phyloP scores from a whole-genome alignment of 37 sponge, comb jelly and placozoan genomes.

The Diacarnus erythraeanus region DNA sequence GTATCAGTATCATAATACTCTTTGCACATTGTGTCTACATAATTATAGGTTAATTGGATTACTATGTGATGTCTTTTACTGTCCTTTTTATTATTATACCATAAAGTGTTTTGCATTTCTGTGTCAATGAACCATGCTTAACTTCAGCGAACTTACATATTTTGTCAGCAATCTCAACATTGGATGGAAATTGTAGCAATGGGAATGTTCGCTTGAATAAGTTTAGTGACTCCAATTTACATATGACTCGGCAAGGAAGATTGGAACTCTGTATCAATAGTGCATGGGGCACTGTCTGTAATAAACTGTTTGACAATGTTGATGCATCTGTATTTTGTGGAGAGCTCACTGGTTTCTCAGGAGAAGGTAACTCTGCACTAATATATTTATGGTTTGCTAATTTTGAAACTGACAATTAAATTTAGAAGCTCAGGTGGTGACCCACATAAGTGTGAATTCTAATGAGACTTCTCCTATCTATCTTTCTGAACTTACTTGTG shows the following conservation, averaged over 20 bases:
- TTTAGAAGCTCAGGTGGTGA: background rate
- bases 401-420: too few relatives aligned
- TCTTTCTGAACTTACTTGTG: background rate
- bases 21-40: too few relatives aligned
- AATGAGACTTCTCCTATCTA: constrained; percentile 34
- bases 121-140: too few relatives aligned
- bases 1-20: too few relatives aligned
- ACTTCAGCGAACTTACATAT: too few relatives aligned
- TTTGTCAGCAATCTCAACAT: background rate
- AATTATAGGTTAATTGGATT: too few relatives aligned
- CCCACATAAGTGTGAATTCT: background rate
- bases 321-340: constrained; percentile 17
- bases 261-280: constrained; percentile 32
- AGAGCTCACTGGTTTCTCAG: constrained; percentile 2
- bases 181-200: constrained; percentile 25
- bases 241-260: background rate
- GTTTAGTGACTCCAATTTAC: background rate
- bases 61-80: too few relatives aligned
- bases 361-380: background rate
- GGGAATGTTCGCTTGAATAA: constrained; percentile 27
- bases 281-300: constrained; percentile 38
- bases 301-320: background rate
- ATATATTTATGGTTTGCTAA: background rate
- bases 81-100: background rate
- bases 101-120: background rate